phyloP scores from a whole-genome alignment of 37 sponge, comb jelly and placozoan species.

The Beroe ovata region DNA sequence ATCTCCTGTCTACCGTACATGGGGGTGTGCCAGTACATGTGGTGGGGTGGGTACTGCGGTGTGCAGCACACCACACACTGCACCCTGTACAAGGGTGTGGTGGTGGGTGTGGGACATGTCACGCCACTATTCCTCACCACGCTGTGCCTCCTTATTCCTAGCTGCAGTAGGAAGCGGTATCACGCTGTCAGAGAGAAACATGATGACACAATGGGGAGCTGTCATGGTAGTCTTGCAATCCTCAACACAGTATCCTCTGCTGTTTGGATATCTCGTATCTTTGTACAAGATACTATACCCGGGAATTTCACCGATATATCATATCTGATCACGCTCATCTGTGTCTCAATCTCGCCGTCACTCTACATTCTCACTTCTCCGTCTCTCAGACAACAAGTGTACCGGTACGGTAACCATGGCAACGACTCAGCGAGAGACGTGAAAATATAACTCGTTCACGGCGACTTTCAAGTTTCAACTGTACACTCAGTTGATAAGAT shows the following conservation, averaged over 20 bases:
- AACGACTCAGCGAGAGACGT: too few relatives aligned
- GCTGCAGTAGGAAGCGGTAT: neutral
- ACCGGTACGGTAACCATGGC: too few relatives aligned
- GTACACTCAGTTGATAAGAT: too few relatives aligned
- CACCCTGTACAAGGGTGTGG: neutral
- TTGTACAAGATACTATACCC: neutral
- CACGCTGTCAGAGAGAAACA: constrained; percentile 11
- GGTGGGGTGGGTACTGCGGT: neutral
- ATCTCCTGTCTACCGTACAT: neutral
- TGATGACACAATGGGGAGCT: neutral
- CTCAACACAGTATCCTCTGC: neutral
- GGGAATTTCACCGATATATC: neutral
- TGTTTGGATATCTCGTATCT: neutral
- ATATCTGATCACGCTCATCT: neutral
- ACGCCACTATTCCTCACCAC: neutral
- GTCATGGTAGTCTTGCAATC: neutral
- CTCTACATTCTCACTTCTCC: neutral
- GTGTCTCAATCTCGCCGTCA: neutral
- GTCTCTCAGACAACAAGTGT: too few relatives aligned
- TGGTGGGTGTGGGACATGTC: neutral
- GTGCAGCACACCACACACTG: neutral
- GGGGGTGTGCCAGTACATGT: constrained; percentile 37
- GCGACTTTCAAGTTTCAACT: too few relatives aligned
- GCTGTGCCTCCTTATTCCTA: neutral
- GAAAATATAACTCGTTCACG: too few relatives aligned